phyloP scores from a whole-genome alignment of 1,140 invertebrate genomes.

The Trichonephila clavipes region DNA sequence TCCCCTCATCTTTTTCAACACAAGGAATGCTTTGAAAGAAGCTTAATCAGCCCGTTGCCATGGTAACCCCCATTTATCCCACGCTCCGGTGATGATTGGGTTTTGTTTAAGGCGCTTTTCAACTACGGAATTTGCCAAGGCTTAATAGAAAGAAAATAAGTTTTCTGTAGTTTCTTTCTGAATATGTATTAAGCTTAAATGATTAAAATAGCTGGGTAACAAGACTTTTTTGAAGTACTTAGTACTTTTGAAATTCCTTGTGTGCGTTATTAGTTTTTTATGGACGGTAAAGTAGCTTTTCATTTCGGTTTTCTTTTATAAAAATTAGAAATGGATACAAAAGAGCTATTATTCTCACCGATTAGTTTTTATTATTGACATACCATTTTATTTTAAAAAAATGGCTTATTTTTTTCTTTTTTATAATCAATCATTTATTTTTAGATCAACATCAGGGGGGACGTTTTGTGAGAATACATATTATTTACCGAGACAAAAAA shows the following conservation, averaged over 20 bases:
- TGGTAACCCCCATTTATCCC: slow-evolving; percentile 15
- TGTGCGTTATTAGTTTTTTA: neutral
- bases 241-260: neutral
- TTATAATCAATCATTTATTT: too few relatives aligned
- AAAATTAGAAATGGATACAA: neutral
- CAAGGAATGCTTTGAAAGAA: slow-evolving; percentile 11
- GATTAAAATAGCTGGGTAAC: neutral
- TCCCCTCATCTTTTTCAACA: neutral
- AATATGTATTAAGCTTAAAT: neutral
- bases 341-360: too few relatives aligned
- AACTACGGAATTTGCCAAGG: neutral
- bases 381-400: too few relatives aligned
- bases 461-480: too few relatives aligned
- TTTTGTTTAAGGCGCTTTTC: slow-evolving; percentile 34
- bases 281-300: neutral
- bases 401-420: too few relatives aligned
- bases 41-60: slow-evolving; percentile 28
- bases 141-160: neutral
- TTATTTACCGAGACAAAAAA: too few relatives aligned
- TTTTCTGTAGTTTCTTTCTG: neutral
- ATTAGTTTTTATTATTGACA: too few relatives aligned
- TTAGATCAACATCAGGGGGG: too few relatives aligned
- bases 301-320: neutral
- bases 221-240: neutral
- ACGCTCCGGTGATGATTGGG: neutral